phyloP scores from a whole-genome alignment of 1,140 invertebrate species.

The Berghia stephanieae region DNA sequence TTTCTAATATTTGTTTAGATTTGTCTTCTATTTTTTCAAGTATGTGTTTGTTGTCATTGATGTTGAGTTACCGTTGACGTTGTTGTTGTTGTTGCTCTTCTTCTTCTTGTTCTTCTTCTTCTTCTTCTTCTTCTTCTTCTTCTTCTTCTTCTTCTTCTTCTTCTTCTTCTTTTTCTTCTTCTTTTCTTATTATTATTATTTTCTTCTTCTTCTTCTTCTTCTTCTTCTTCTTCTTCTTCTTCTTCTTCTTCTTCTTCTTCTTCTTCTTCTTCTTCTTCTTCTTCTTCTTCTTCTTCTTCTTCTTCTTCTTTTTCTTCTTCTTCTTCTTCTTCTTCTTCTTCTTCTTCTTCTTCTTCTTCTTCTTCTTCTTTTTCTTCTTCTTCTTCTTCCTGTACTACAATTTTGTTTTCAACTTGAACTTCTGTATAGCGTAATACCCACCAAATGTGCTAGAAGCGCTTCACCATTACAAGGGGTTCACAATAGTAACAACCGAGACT shows the following conservation, averaged over 20 bases:
- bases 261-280: background rate
- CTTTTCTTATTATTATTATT: background rate
- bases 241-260: background rate
- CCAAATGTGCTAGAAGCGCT: too few relatives aligned
- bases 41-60: too few relatives aligned
- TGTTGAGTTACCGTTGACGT: too few relatives aligned
- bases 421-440: too few relatives aligned
- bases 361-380: background rate
- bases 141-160: slow-evolving; percentile 5
- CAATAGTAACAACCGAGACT: too few relatives aligned
- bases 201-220: background rate
- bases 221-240: slow-evolving; percentile 1
- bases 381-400: background rate
- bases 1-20: too few relatives aligned
- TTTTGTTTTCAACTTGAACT: too few relatives aligned
- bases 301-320: background rate
- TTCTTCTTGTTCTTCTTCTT: background rate
- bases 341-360: background rate
- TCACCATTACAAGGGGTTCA: too few relatives aligned
- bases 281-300: background rate
- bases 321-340: background rate
- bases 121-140: background rate
- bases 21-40: too few relatives aligned
- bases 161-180: background rate
- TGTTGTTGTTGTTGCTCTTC: too few relatives aligned